These are phyloP conservation scores for Callopanchax toddi DNA, from an alignment of 2,113 vertebrate genomes.

Conservation along the genomic window DNA sequence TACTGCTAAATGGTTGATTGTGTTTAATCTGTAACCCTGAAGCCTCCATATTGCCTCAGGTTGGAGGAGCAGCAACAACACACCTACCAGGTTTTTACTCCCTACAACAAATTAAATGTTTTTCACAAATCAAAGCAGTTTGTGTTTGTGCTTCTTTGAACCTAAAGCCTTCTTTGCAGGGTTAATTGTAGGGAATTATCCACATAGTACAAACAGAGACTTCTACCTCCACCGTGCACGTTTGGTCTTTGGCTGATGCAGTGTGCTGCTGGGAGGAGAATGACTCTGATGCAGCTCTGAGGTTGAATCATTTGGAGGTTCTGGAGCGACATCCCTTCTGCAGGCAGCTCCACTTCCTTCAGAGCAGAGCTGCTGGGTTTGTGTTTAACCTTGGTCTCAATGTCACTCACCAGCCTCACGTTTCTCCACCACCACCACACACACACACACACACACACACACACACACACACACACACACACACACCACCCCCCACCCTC, in stretches of 20 bases:
- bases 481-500: constrained; percentile 45
- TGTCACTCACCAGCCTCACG: constrained; percentile 65
- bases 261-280: constrained; percentile 13
- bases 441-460: constrained; percentile 23
- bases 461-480: constrained; percentile 1
- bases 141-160: neutral
- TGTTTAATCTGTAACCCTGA: too few species aligned
- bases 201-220: constrained; percentile 1
- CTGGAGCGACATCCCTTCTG: constrained; percentile 1
- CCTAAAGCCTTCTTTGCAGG: neutral
- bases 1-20: too few species aligned
- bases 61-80: neutral
- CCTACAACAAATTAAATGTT: neutral
- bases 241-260: neutral
- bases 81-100: neutral
- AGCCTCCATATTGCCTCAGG: too few species aligned
- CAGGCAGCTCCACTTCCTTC: constrained; percentile 16
- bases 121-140: neutral
- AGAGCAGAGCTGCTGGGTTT: constrained; percentile 42
- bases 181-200: constrained; percentile 14
- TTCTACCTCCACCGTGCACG: neutral
- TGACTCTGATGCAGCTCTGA: neutral
- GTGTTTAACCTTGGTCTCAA: constrained; percentile 77
- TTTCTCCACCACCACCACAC: constrained; percentile 39
- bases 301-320: constrained; percentile 9